Evolutionary conservation across 1,140 invertebrate genomes (phyloP), one percentile per base, ranked within the genome.

Genomic region (Drosophila rufa): DNA sequence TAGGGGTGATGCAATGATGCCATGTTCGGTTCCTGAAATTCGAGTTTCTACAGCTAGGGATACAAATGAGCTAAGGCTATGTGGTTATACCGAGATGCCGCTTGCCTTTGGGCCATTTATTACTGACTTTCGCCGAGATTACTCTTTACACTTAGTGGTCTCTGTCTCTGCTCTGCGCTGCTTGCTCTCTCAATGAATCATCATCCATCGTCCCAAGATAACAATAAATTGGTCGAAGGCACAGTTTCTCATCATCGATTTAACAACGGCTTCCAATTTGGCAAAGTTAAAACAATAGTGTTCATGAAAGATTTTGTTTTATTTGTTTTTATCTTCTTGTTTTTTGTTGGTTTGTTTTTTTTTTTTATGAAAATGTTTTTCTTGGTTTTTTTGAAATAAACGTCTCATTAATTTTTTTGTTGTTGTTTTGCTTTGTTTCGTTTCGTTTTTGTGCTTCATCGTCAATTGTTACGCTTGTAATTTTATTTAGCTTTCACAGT

Each of bases 401-500:
- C 68, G 57, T 59, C 53, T 73, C 45, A 47, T 59, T 48, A 30
- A 70, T 30, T 48, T 73, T 73, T 51, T 25, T 30, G 8, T 45
- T 30, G 25, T 50, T 62, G 67, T 58, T 57, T 73, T 46, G 46
- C 62, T 57, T 74, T 46, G 46, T 69, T 57, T 74, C 60, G 47
- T 68, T 82, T 74, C 65, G 70, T 62, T 75, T 75, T 73, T 81
- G 65, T 73, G 76, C 76, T 61, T 80, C 69, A 73, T 80, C 65
- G 62, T 87, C 73, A 89, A 84, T 90, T 81, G 80, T 89, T 79
- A 79, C 75, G 75, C 75, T 78, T 65, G 90, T 92, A 92, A 91
- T 92, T 92, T 92, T 92, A 92, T 92, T 92, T 92, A 92, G 90
- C 91, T 92, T 92, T 92, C 92, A 93, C 90, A 92, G 92, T 92